Base-by-base conservation (phyloP, 2,888 invertebrate genomes). In the Scelioninae gen. 2 region DNA sequence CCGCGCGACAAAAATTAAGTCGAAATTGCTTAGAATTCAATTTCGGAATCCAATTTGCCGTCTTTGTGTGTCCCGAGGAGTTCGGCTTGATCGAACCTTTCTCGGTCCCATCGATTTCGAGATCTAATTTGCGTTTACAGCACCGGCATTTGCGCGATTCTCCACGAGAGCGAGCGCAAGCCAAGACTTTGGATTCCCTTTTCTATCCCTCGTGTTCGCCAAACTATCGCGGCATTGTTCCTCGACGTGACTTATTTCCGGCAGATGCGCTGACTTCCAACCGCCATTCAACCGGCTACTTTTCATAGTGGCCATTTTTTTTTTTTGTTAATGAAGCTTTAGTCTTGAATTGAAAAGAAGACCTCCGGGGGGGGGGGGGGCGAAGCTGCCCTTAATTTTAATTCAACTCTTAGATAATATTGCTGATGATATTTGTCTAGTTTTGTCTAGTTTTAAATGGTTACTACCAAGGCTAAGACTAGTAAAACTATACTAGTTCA, bases 71-170 rank as follows among this genome's bases (percentile, higher is more conserved):
- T 73, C 48, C 52, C 73, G 74, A 70, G 60, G 61, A 77, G 75
- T 72, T 74, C 75, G 31, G 79, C 81, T 78, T 74, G 79, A 81
- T 81, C 78, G 73, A 74, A 55, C 74, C 76, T 74, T 74, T 52
- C 69, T 70, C 64, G 63, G 57, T 33, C 53, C 74, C 74, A 58
- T 78, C 80, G 78, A 80, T 82, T 81, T 75, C 78, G 63, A 76
- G 78, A 82, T 82, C 82, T 81, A 81, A 82, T 82, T 82, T 81
- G 80, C 81, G 77, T 82, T 80, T 80, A 80, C 76, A 77, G 69
- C 70, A 33, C 33, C 46, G 45, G 57, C 65, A 64, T 73, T 74
- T 68, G 69, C 74, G 67, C 28, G 70, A 70, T 61, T 67, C 64
- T 55, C 60, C 39, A 35, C 70, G 10, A 55, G 46, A 50, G 46